phyloP scores from a whole-genome alignment of 2,888 invertebrate species.

The Tortrix viridana region DNA sequence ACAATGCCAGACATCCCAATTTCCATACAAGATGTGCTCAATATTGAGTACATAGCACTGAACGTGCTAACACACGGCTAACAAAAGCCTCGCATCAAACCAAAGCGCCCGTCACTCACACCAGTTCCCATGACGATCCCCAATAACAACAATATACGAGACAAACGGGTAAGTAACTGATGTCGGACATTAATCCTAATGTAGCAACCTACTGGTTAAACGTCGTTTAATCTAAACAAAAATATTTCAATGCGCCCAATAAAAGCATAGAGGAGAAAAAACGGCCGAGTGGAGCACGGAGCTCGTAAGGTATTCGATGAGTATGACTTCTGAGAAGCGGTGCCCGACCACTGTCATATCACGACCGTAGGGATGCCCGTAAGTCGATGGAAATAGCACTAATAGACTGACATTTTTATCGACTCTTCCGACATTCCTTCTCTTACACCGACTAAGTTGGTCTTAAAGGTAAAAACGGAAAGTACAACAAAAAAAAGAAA shows the following conservation, averaged over 20 bases:
- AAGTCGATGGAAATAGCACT: constrained; percentile 29
- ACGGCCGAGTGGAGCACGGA: constrained; percentile 64
- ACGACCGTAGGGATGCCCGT: constrained; percentile 65
- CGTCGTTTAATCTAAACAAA: constrained; percentile 82
- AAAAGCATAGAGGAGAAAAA: constrained; percentile 75
- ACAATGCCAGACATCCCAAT: no score
- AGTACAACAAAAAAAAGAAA: no score
- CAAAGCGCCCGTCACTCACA: constrained; percentile 35
- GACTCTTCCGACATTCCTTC: no score
- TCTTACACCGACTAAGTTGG: no score
- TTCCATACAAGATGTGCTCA: no score
- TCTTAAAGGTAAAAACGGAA: no score
- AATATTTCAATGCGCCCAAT: constrained; percentile 81
- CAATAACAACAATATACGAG: constrained; percentile 56
- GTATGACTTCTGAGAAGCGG: constrained; percentile 80
- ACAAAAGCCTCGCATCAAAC: constrained; percentile 30
- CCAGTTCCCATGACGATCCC: constrained; percentile 59
- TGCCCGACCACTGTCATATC: constrained; percentile 79
- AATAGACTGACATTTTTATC: not conserved
- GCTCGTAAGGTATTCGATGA: constrained; percentile 79
- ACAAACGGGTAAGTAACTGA: constrained; percentile 71
- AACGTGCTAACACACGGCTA: not conserved
- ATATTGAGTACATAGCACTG: no score
- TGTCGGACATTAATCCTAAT: constrained; percentile 82
- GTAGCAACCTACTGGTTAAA: constrained; percentile 74